Percentiles rank a stretch among this genome's conserved stretches.
Evolutionary conservation across 1,140 invertebrate genomes (phyloP).

Genomic region (Formica exsecta): DNA sequence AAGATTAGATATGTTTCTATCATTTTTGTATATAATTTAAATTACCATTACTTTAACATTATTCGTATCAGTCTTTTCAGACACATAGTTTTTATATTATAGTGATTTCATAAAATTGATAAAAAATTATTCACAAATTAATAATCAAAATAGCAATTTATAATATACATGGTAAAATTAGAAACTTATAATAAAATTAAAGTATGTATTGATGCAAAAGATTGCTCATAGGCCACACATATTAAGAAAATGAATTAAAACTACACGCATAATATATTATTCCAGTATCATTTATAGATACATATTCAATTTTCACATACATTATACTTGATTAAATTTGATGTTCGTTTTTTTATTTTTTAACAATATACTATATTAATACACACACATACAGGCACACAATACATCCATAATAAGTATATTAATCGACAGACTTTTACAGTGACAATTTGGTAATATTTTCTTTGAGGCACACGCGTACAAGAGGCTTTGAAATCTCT

Average conservation of each 20-base stretch:
- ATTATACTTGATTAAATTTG: conserved; percentile 18
- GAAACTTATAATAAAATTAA: background rate
- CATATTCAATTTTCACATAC: background rate
- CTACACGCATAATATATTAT: background rate
- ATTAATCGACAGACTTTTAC: conserved; percentile 5
- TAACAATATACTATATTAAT: background rate
- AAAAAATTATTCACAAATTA: background rate
- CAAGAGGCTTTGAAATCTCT: conserved; percentile 24
- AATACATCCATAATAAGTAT: conserved; percentile 19
- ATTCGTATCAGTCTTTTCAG: background rate
- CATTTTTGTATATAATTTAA: conserved; percentile 19
- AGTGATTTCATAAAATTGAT: background rate
- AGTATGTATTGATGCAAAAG: background rate
- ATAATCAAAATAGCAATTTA: background rate
- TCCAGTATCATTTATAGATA: conserved; percentile 21
- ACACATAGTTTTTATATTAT: background rate
- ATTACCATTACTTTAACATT: conserved; percentile 15
- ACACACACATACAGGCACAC: conserved; percentile 19
- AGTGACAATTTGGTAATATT: conserved; percentile 3
- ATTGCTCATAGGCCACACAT: conserved; percentile 46
- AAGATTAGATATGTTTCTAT: conserved; percentile 18
- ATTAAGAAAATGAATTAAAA: conserved; percentile 14
- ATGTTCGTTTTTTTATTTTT: background rate
- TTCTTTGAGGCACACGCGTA: conserved; percentile 73
- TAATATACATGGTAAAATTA: background rate